Evolutionary conservation across 2,113 vertebrate species (phyloP), one percentile per base, ranked within the genome.

Genomic region (Cranoglanis bouderius): DNA sequence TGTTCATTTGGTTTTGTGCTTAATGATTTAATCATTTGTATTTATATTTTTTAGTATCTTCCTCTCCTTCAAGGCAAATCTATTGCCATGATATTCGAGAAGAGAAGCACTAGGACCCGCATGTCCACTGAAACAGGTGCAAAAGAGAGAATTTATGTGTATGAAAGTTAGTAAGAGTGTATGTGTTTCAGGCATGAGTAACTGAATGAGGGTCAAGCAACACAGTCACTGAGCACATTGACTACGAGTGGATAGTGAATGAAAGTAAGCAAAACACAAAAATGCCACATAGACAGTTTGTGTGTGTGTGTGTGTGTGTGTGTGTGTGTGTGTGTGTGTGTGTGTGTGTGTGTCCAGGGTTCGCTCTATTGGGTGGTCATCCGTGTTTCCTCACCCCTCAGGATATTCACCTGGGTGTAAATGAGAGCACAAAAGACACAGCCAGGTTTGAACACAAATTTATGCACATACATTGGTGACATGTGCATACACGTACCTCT

Each of bases 81-180:
- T 2, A 96, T 98, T 90, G 96, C 96, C 12, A 98, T 99, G 98
- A 97, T 99, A 95, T 99, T 98, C 96, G 97, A 99, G 94, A 99
- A 99, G 95, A 97, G 97, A 94, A 99, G 98, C 94, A 99, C 98
- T 91, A 97, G 98, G 92, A 99, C 98, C 87, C 97, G 97, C 95
- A 94, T 99, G 92, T 99, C 98, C 88, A 97, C 98, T 92, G 98
- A 99, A 95, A 97, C 97, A 95, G 98, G 98, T 99, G 93, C 92
- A n/a, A 40, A 65, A 46, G 24, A 67, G 57, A 86, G 43, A 35
- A 9, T 87, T 4, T 10, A 9, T 46, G 29, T 26, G 49, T 72
- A 32, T 72, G 67, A 38, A 16, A 38, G 72, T 75, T 8, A 32
- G n/a, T 13, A 49, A 9, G 51, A 12, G 72, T 49, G 24, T 38